Evolutionary conservation across 2,888 invertebrate genomes (phyloP).

Genomic region (Drosophila recens): DNA sequence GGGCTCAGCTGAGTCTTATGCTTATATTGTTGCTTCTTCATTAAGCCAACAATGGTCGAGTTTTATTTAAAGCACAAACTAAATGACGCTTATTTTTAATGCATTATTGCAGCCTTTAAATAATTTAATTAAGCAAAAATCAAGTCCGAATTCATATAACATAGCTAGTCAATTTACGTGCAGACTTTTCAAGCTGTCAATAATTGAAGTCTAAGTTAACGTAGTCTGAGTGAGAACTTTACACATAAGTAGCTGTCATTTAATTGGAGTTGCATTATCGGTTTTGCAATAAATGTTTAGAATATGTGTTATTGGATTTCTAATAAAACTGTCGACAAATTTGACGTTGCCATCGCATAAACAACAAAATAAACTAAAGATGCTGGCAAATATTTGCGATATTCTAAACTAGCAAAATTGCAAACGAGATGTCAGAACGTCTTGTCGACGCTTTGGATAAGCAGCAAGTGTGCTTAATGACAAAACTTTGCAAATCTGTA

Average conservation of each 20-base stretch:
- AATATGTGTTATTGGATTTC: constrained; percentile 42
- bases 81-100: neutral
- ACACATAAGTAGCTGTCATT: neutral
- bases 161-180: neutral
- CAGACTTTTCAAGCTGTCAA: neutral
- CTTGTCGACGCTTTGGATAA: constrained; percentile 36
- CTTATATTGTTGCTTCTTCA: constrained; percentile 27
- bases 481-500: constrained; percentile 76
- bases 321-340: constrained; percentile 51
- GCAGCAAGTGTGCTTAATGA: constrained; percentile 73
- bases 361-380: constrained; percentile 18
- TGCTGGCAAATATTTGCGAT: constrained; percentile 61
- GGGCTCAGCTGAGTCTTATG: constrained; percentile 39
- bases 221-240: neutral
- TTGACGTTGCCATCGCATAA: constrained; percentile 41
- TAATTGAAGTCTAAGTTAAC: neutral
- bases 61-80: constrained; percentile 2
- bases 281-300: constrained; percentile 33
- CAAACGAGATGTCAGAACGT: constrained; percentile 9
- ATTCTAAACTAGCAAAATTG: constrained; percentile 60
- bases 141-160: neutral
- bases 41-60: constrained; percentile 29
- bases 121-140: neutral
- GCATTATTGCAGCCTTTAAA: neutral
- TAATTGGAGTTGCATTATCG: constrained; percentile 18